These are phyloP conservation scores for Leptopterna dolabrata DNA, from an alignment of 2,888 invertebrate species.

Conservation along the genomic window DNA sequence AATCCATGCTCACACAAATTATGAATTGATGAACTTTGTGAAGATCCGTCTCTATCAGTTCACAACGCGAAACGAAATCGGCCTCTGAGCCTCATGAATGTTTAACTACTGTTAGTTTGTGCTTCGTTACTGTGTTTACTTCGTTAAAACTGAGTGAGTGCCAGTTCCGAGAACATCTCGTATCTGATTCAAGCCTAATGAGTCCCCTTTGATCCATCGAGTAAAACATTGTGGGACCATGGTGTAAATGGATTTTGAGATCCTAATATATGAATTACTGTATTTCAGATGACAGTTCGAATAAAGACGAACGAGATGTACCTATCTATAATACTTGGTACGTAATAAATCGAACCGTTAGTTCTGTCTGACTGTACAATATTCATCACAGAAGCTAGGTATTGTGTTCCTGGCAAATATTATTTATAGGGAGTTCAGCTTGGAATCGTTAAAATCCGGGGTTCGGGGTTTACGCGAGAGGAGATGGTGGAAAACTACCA, in stretches of 20 bases:
- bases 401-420: too few relatives aligned
- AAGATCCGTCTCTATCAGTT: background rate
- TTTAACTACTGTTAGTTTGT: background rate
- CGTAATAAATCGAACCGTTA: too few relatives aligned
- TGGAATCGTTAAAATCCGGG: too few relatives aligned
- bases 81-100: background rate
- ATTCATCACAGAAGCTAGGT: too few relatives aligned
- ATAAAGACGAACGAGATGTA: too few relatives aligned
- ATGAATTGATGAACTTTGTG: background rate
- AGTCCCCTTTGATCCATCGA: background rate
- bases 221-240: background rate
- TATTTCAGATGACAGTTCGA: too few relatives aligned
- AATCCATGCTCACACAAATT: background rate
- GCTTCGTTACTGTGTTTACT: conserved; percentile 6
- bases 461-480: too few relatives aligned
- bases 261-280: too few relatives aligned
- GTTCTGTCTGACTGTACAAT: too few relatives aligned
- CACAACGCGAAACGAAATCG: background rate
- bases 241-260: background rate
- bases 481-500: too few relatives aligned
- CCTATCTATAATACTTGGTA: too few relatives aligned
- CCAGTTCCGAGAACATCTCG: background rate
- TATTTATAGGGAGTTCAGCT: too few relatives aligned
- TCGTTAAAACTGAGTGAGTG: conserved; percentile 3
- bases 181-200: background rate